Evolutionary conservation across 2,797 vertebrate genomes (phyloP).

Genomic region (Tokudaia muenninki): DNA sequence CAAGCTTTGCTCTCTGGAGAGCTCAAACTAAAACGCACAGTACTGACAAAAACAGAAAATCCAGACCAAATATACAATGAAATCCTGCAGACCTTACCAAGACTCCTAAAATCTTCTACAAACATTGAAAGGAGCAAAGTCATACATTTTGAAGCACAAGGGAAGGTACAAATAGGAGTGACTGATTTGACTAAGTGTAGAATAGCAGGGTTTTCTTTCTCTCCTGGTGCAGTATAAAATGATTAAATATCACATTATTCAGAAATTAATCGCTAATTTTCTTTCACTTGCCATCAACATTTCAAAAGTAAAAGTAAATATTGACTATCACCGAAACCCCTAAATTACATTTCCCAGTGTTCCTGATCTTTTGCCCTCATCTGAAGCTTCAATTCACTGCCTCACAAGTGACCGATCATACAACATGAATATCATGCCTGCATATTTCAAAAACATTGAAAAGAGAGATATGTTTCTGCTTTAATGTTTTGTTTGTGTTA

Average conservation of each 20-base stretch:
- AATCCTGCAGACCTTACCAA: neutral
- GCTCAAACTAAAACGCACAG: constrained; percentile 49
- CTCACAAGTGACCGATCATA: neutral
- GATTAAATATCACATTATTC: constrained; percentile 9
- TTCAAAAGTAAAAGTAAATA: constrained; percentile 45
- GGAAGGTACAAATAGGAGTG: neutral
- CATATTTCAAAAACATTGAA: neutral
- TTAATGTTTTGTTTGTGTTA: neutral
- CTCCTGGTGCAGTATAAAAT: neutral
- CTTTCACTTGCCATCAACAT: neutral
- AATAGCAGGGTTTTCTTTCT: neutral
- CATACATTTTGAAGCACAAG: neutral
- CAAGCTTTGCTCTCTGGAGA: constrained; percentile 43
- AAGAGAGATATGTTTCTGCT: neutral
- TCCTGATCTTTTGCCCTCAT: neutral
- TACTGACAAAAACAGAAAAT: constrained; percentile 64
- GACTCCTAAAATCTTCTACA: constrained; percentile 34
- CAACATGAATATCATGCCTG: neutral
- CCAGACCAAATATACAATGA: constrained; percentile 53
- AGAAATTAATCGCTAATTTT: constrained; percentile 49
- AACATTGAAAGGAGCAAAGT: constrained; percentile 24
- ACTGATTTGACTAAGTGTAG: constrained; percentile 11
- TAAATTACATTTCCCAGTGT: neutral
- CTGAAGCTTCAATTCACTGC: neutral
- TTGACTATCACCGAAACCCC: neutral